These are phyloP conservation scores for Chanos chanos DNA, from an alignment of 2,797 vertebrate species.

Conservation along the genomic window DNA sequence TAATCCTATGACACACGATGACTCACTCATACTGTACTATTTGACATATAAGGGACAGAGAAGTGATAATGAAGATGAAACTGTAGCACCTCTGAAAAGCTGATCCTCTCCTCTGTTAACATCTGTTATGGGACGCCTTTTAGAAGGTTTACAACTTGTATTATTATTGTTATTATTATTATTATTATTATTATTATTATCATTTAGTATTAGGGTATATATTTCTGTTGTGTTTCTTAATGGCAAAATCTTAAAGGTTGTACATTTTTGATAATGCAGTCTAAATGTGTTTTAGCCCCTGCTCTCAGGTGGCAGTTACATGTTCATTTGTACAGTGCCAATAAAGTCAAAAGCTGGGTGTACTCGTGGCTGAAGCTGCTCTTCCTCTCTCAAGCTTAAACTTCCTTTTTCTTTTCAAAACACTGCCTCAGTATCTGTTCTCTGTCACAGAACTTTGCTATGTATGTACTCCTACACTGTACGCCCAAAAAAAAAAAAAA, in stretches of 20 bases:
- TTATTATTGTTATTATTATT: conserved; percentile 2
- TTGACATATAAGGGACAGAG: not conserved
- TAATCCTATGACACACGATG: too few relatives aligned
- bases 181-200: conserved; percentile 45
- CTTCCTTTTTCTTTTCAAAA: conserved; percentile 48
- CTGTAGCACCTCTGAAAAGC: not conserved
- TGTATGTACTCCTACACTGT: too few relatives aligned
- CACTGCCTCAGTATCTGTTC: too few relatives aligned
- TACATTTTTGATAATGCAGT: conserved; percentile 52
- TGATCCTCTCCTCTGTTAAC: not conserved
- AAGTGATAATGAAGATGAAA: not conserved
- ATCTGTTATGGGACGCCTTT: too few relatives aligned
- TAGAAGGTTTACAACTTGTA: conserved; percentile 2
- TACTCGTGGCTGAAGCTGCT: conserved; percentile 33
- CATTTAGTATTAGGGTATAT: conserved; percentile 49
- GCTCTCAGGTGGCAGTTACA: conserved; percentile 25
- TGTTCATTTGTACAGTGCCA: conserved; percentile 52
- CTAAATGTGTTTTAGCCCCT: conserved; percentile 59
- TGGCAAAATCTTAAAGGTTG: too few relatives aligned
- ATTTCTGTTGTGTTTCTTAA: conserved; percentile 56
- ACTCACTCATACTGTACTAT: too few relatives aligned
- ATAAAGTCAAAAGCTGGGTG: conserved; percentile 55
- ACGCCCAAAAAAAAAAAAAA: too few relatives aligned
- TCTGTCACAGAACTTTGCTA: too few relatives aligned
- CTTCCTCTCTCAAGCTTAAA: conserved; percentile 46